Conservation (phyloP, 2,113 vertebrate genomes). For the Nanger granti region DNA sequence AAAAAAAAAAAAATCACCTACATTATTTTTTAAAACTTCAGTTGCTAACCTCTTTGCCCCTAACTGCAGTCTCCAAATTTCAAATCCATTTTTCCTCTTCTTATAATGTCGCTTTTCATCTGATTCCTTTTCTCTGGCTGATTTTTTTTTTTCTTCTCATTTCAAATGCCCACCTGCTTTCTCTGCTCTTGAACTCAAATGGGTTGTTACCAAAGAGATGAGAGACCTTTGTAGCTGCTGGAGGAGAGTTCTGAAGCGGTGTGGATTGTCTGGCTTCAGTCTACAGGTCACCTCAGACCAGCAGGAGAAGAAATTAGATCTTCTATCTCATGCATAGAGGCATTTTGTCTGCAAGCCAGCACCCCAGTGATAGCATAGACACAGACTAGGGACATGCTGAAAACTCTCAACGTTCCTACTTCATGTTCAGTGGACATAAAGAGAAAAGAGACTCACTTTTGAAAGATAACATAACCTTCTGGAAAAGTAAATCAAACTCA, state of each 20-base stretch:
- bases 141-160: conserved; percentile 25
- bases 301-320: conserved; percentile 47
- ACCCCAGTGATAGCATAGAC: conserved; percentile 2
- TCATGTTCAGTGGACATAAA: conserved; percentile 41
- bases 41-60: conserved; percentile 23
- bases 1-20: no score
- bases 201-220: conserved; percentile 32
- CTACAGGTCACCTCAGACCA: conserved; percentile 48
- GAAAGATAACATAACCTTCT: conserved; percentile 57
- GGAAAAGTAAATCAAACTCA: conserved; percentile 55
- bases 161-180: conserved; percentile 51
- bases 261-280: conserved; percentile 36
- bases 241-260: conserved; percentile 43
- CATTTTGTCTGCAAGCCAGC: conserved; percentile 38
- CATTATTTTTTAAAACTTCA: background rate
- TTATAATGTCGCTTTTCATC: conserved; percentile 37
- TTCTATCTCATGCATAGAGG: background rate
- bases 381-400: conserved; percentile 16
- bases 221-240: conserved; percentile 44
- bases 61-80: conserved; percentile 11
- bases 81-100: background rate
- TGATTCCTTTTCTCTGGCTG: conserved; percentile 26
- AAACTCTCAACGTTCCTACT: conserved; percentile 12
- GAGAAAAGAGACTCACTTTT: conserved; percentile 36
- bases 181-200: conserved; percentile 51